A percentile compares a stretch with the other conserved stretches of the same genome.
phyloP scores from a whole-genome alignment of 2,113 vertebrate genomes.

The Chaetodon trifascialis region DNA sequence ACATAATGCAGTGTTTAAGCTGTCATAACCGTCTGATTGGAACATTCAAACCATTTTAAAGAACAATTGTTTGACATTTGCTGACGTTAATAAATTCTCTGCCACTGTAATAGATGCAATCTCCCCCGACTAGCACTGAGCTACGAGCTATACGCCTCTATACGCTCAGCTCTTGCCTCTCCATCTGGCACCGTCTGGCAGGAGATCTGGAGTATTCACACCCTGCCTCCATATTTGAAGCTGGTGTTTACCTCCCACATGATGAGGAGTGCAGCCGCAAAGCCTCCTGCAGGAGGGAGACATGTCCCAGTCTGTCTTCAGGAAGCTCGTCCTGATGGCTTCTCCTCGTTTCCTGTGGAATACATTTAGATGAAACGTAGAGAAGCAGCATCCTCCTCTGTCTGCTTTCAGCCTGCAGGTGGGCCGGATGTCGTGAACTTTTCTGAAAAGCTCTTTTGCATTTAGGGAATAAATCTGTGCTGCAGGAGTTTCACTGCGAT shows the following conservation, averaged over 20 bases:
- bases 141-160: not conserved
- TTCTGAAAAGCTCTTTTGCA: too few species aligned
- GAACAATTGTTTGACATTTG: not conserved
- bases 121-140: constrained; percentile 3
- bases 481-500: not conserved
- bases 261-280: constrained; percentile 35
- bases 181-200: constrained; percentile 58
- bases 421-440: too few species aligned
- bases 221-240: constrained; percentile 13
- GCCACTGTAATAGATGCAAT: not conserved
- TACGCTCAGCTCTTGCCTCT: not conserved
- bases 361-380: constrained; percentile 23
- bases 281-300: constrained; percentile 33
- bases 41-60: not conserved
- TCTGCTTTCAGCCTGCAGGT: not conserved
- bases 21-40: not conserved
- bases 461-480: not conserved
- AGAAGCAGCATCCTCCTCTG: too few species aligned
- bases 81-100: not conserved
- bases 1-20: not conserved
- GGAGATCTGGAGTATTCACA: constrained; percentile 43
- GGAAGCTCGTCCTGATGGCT: too few species aligned
- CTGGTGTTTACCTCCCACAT: constrained; percentile 53
- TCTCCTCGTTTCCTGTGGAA: constrained; percentile 12
- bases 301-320: constrained; percentile 25